Evolutionary conservation across 2,113 vertebrate genomes (phyloP), one percentile per base, ranked within the genome.

Genomic region (Anhinga anhinga): DNA sequence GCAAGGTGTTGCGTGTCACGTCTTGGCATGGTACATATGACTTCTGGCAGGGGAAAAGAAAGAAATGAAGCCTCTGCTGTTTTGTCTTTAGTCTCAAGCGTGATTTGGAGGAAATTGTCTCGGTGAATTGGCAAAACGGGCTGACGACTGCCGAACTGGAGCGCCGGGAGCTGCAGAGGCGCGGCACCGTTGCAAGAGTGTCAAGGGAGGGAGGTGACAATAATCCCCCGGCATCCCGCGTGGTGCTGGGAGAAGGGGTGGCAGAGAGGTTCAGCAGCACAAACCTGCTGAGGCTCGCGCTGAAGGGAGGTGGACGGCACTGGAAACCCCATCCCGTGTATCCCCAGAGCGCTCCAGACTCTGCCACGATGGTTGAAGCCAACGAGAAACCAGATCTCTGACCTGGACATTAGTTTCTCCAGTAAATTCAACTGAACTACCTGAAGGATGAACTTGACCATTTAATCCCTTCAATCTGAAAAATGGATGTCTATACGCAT

Each of bases 221-320:
- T 4, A 49, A 49, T 4, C 15, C 25, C 8, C 42, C 25, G 0
- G 0, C 7, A 16, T 13, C 56, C 36, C 4, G 0, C 0, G 2
- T 15, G 38, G 56, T 13, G 59, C 65, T 53, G 61, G 50, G 34
- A 70, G 55, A 77, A 73, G 1, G 36, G 36, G 16, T 32, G 56
- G 42, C 82, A 73, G 47, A 32, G 66, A 30, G 45, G 15, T 55
- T 82, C 56, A 34, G 38, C 5, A 16, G 9, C 0, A 0, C 6
- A n/a, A 55, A 14, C 45, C 34, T 52, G 36, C 44, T 2, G 21
- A 34, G 49, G 27, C 5, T 72, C 36, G 25, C 26, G 2, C 3
- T 23, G n/a, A 52, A 80, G 32, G 49, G 40, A 63, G 23, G 34
- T 26, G 36, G 56, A 27, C 5, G 3, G 26, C 5, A 1, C 0